Conservation (phyloP, 2,113 vertebrate species). For the Chionomys nivalis region DNA sequence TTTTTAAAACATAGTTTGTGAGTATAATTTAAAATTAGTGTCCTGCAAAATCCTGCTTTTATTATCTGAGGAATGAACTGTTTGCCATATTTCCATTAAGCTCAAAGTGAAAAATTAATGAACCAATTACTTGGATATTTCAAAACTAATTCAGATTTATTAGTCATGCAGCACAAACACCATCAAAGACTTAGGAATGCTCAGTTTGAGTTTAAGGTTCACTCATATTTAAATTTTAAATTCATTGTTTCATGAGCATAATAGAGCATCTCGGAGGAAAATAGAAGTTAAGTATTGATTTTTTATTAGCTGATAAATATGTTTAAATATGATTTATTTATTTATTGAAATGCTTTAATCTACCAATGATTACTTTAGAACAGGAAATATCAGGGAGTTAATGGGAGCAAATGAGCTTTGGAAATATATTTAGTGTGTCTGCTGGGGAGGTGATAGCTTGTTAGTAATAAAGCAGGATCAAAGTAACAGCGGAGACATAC, state of each 20-base stretch:
- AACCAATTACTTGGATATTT: slow-evolving; percentile 83
- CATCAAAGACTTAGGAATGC: slow-evolving; percentile 65
- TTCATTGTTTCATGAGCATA: slow-evolving; percentile 63
- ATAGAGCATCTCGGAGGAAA: slow-evolving; percentile 53
- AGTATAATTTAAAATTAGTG: slow-evolving; percentile 70
- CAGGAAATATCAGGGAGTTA: neutral
- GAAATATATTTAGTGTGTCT: neutral
- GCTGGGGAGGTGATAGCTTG: neutral
- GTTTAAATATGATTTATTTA: slow-evolving; percentile 50
- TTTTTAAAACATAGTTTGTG: slow-evolving; percentile 27
- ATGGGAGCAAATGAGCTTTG: neutral
- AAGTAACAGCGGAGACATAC: neutral
- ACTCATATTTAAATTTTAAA: slow-evolving; percentile 56
- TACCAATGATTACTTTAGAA: neutral
- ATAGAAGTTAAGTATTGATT: slow-evolving; percentile 41
- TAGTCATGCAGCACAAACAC: slow-evolving; percentile 77
- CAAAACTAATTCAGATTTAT: slow-evolving; percentile 81
- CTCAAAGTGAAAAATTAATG: slow-evolving; percentile 87
- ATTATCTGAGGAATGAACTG: slow-evolving; percentile 76
- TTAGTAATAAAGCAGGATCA: neutral
- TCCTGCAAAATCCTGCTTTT: slow-evolving; percentile 73
- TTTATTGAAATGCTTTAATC: slow-evolving; percentile 43
- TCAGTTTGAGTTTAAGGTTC: slow-evolving; percentile 61
- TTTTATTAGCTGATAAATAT: slow-evolving; percentile 54
- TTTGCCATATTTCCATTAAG: slow-evolving; percentile 86